phyloP scores from a whole-genome alignment of 2,888 invertebrate genomes.

The Automeris io region DNA sequence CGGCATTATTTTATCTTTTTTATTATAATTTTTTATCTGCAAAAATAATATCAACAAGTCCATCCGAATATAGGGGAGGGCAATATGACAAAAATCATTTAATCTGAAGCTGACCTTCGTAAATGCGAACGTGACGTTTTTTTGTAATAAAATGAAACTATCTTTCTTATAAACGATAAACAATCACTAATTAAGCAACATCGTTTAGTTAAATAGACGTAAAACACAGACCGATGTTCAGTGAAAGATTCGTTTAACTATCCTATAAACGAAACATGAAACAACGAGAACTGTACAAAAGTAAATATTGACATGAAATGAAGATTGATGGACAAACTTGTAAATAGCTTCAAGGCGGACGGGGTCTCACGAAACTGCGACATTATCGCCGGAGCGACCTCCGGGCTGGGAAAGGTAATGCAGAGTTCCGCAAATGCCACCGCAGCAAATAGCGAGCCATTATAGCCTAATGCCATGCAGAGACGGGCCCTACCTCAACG shows the following conservation, averaged over 20 bases:
- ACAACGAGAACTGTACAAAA: not conserved
- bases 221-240: too few species aligned
- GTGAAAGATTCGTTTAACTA: not conserved
- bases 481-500: conserved; percentile 59
- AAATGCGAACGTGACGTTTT: too few species aligned
- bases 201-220: too few species aligned
- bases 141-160: too few species aligned
- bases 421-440: conserved; percentile 35
- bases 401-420: conserved; percentile 28
- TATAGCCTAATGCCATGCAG: conserved; percentile 35
- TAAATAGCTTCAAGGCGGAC: conserved; percentile 12
- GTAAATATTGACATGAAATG: conserved; percentile 1
- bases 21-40: too few species aligned
- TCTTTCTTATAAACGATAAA: too few species aligned
- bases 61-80: too few species aligned
- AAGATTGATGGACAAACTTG: conserved; percentile 2
- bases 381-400: conserved; percentile 25
- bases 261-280: not conserved
- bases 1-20: too few species aligned
- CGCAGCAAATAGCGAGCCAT: conserved; percentile 38
- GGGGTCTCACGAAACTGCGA: conserved; percentile 26
- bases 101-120: too few species aligned
- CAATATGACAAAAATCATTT: too few species aligned
- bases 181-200: too few species aligned
- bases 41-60: too few species aligned